These are phyloP conservation scores for Schizotus pectinicornis DNA, from an alignment of 2,888 invertebrate species.

Conservation along the genomic window DNA sequence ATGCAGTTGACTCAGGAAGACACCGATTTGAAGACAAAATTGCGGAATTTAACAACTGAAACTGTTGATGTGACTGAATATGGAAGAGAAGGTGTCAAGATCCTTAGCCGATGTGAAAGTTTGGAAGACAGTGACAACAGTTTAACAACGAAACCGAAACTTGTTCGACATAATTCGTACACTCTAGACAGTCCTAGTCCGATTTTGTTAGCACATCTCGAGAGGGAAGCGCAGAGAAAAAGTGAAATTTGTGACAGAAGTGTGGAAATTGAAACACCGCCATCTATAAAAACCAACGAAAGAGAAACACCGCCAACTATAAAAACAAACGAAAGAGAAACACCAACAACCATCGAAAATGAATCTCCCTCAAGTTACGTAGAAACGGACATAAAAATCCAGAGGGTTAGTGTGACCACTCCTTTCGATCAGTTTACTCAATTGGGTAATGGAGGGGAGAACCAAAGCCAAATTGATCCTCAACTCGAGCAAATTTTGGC, in stretches of 20 bases:
- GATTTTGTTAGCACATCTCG: conserved; percentile 69
- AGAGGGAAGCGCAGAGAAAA: conserved; percentile 50
- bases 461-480: not conserved
- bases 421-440: conserved; percentile 1
- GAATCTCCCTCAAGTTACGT: conserved; percentile 35
- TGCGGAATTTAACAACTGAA: conserved; percentile 44
- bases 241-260: conserved; percentile 17
- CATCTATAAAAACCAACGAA: not conserved
- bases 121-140: too few relatives aligned
- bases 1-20: conserved; percentile 22
- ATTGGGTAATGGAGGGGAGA: not conserved
- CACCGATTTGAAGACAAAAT: conserved; percentile 11
- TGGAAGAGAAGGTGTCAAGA: conserved; percentile 38
- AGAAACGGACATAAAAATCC: conserved; percentile 48
- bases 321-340: conserved; percentile 3
- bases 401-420: conserved; percentile 44
- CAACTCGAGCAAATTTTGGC: conserved; percentile 40
- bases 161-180: conserved; percentile 79
- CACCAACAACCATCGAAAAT: conserved; percentile 5
- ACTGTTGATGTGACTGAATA: conserved; percentile 49
- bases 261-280: conserved; percentile 38
- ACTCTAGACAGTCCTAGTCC: conserved; percentile 80
- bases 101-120: conserved; percentile 24
- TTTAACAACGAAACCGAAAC: conserved; percentile 49
- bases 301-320: conserved; percentile 6